These are phyloP conservation scores for Platichthys flesus DNA, from an alignment of 2,113 vertebrate genomes.

Conservation along the genomic window DNA sequence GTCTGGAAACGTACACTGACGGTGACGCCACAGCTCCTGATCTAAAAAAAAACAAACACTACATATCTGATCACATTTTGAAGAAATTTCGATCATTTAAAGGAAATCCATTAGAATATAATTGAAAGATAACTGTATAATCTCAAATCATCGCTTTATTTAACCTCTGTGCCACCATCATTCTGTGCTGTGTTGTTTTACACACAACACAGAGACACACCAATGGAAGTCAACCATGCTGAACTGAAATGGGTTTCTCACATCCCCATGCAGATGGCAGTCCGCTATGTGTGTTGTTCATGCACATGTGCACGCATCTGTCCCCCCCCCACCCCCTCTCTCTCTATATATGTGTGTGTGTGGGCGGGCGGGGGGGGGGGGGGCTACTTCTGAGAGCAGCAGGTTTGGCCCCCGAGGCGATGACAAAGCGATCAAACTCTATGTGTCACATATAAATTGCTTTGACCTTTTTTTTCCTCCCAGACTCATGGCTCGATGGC, in stretches of 20 bases:
- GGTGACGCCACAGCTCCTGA: not conserved
- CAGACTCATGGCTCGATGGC: slow-evolving; percentile 78
- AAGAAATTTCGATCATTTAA: not conserved
- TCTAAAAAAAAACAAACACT: not conserved
- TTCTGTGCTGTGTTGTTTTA: slow-evolving; percentile 9
- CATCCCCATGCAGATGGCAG: slow-evolving; percentile 57
- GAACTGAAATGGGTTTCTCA: slow-evolving; percentile 35
- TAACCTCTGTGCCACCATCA: slow-evolving; percentile 22
- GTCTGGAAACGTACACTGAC: not conserved
- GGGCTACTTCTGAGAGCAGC: slow-evolving; percentile 54
- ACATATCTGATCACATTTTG: not conserved
- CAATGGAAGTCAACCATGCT: slow-evolving; percentile 44
- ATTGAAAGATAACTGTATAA: not conserved
- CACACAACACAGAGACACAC: slow-evolving; percentile 45
- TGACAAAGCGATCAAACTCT: slow-evolving; percentile 86
- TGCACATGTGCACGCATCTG: not conserved
- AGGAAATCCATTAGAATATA: not conserved
- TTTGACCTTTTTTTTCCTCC: slow-evolving; percentile 84
- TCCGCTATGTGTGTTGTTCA: not conserved
- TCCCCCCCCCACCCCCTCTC: not conserved
- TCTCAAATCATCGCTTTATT: slow-evolving; percentile 37
- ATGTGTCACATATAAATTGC: slow-evolving; percentile 87
- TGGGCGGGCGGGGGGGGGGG: slow-evolving; percentile 3
- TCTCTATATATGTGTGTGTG: slow-evolving; percentile 20
- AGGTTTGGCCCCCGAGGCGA: slow-evolving; percentile 80